Evolutionary conservation across 2,797 vertebrate genomes (phyloP).

Genomic region (Apodemus agrarius): DNA sequence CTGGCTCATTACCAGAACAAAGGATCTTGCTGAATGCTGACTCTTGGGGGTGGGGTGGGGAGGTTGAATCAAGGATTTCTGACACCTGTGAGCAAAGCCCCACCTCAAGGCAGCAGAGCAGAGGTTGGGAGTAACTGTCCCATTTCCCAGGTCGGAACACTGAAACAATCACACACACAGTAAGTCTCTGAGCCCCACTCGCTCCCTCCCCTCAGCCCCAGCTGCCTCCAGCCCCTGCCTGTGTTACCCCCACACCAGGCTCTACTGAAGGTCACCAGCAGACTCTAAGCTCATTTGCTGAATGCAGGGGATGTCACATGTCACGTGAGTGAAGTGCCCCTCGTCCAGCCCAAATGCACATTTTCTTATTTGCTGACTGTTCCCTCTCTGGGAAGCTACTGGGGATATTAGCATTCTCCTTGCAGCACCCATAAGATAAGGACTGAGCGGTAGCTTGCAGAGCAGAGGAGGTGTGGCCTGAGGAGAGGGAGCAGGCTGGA

Average conservation of each 20-base stretch:
- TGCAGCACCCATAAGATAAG: conserved; percentile 23
- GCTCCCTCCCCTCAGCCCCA: no score
- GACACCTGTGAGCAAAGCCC: no score
- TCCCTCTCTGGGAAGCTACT: conserved; percentile 7
- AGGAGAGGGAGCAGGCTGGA: not conserved
- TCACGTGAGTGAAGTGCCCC: not conserved
- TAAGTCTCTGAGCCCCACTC: not conserved
- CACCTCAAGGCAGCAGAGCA: not conserved
- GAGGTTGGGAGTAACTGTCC: not conserved
- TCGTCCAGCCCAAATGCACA: not conserved
- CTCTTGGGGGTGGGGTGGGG: no score
- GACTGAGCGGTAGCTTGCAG: not conserved
- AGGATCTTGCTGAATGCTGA: not conserved
- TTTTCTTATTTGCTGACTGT: conserved; percentile 17
- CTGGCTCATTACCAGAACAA: not conserved
- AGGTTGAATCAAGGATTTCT: not conserved
- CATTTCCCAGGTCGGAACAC: not conserved
- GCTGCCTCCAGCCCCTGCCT: not conserved
- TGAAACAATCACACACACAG: not conserved
- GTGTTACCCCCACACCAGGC: not conserved
- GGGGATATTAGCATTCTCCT: not conserved
- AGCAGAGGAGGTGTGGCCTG: accelerated
- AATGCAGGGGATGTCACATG: not conserved
- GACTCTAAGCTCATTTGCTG: not conserved
- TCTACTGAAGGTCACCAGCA: not conserved